These are phyloP conservation scores for Hippoglossus hippoglossus DNA, from an alignment of 2,797 vertebrate genomes.

Conservation along the genomic window DNA sequence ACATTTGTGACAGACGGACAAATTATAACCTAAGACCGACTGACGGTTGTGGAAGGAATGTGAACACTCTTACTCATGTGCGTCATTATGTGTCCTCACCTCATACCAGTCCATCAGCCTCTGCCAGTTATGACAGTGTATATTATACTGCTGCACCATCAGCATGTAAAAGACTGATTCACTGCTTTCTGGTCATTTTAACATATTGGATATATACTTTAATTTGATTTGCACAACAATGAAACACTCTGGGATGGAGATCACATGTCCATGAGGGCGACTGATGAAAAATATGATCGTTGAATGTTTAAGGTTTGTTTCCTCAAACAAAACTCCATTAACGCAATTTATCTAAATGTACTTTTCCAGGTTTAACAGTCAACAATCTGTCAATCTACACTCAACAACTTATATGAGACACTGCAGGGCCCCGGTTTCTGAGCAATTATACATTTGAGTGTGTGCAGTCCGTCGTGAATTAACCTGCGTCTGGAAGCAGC, in stretches of 20 bases:
- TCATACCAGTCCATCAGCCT: neutral
- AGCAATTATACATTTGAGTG: no score
- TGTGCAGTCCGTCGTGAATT: no score
- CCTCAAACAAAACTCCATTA: neutral
- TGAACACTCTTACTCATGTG: constrained; percentile 6
- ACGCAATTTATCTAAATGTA: neutral
- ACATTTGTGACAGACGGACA: neutral
- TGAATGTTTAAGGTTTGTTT: neutral
- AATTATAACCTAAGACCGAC: neutral
- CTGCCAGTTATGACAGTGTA: no score
- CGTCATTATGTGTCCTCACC: constrained; percentile 20
- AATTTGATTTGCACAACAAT: no score
- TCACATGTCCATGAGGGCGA: neutral
- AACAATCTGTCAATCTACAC: no score
- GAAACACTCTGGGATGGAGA: neutral
- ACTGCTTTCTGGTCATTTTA: neutral
- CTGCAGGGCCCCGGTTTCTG: no score
- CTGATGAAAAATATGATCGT: neutral
- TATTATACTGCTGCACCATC: no score
- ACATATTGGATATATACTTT: no score
- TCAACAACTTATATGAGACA: no score
- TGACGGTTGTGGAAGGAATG: constrained; percentile 8
- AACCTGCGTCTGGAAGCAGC: neutral
- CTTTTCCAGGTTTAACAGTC: neutral
- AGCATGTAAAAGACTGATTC: no score